Evolutionary conservation across 2,888 invertebrate species (phyloP), one percentile per base, ranked within the genome.

Genomic region (Eupeodes luniger): DNA sequence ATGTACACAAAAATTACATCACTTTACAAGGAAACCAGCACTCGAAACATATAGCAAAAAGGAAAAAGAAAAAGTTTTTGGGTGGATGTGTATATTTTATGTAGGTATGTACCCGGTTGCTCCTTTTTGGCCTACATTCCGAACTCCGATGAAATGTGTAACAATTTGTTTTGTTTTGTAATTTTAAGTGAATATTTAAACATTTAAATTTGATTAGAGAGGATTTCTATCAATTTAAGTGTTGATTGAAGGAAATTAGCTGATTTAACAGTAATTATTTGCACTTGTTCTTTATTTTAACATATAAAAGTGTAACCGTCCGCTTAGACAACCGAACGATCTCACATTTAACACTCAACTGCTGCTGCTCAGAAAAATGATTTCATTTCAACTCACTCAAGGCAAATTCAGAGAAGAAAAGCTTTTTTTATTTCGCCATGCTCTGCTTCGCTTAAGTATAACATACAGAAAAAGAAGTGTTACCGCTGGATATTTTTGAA

Each of bases 111-210:
- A 61, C n/a, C 62, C 34, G 49, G 49, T 81, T 75, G 75, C 78
- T 85, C 78, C 72, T 57, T 81, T 88, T 75, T 72, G 84, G 85
- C 81, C 77, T 84, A 88, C 88, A 88, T 88, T 88, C 74, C 70
- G 62, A 78, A 88, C 59, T 81, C 47, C 77, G 70, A 19, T n/a
- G 10, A 49, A 11, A 16, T 64, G 12, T 69, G 55, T 40, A 1
- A 51, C 3, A 49, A 55, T 66, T 69, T 55, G 5, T 27, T 27
- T 0, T 27, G 7, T 7, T 49, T 5, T 44, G 16, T 12, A 34
- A 0, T 27, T 9, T 64, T 12, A n/a, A 19, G 14, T 1, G 11
- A 7, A 14, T 2, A 44, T 19, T 19, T 19, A 12, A 7, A 11
- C 2, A 16, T 40, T 16, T 11, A 16, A 19, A 16, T 44, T 19